phyloP scores from a whole-genome alignment of 1,140 invertebrate species.

The Elymnias hypermnestra region DNA sequence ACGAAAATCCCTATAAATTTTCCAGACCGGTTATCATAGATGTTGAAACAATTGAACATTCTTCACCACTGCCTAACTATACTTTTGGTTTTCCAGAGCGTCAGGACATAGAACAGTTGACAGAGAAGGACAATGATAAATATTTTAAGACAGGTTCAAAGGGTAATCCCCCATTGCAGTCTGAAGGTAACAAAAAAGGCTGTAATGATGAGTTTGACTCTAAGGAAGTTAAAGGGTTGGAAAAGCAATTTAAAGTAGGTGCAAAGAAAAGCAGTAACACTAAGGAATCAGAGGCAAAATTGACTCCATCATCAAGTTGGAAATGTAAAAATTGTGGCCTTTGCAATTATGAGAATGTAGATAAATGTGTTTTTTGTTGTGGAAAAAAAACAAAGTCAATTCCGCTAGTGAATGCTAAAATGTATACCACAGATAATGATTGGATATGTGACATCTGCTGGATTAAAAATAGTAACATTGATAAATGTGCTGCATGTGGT shows the following conservation, averaged over 20 bases:
- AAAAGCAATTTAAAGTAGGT: slow-evolving; percentile 31
- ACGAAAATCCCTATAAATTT: slow-evolving; percentile 24
- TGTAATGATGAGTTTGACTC: no score
- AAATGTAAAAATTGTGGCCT: slow-evolving; percentile 81
- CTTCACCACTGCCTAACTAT: slow-evolving; percentile 26
- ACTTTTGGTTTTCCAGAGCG: slow-evolving; percentile 32
- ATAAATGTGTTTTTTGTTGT: slow-evolving; percentile 81
- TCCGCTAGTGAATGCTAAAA: background rate
- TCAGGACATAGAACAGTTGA: slow-evolving; percentile 11
- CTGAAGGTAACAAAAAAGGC: no score
- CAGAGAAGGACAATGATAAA: slow-evolving; percentile 13
- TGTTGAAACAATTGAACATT: slow-evolving; percentile 15
- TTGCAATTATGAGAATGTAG: slow-evolving; percentile 76
- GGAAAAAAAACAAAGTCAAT: slow-evolving; percentile 32
- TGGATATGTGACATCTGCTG: slow-evolving; percentile 81
- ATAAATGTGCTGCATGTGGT: slow-evolving; percentile 77
- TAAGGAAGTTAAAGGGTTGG: slow-evolving; percentile 78
- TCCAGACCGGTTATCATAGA: slow-evolving; percentile 37
- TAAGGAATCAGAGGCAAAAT: slow-evolving; percentile 13
- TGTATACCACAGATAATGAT: no score
- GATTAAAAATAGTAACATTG: slow-evolving; percentile 75
- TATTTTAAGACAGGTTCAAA: slow-evolving; percentile 27
- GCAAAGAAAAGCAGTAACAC: slow-evolving; percentile 20
- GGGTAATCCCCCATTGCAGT: no score
- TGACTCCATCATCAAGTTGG: slow-evolving; percentile 22